phyloP scores from a whole-genome alignment of 1,140 invertebrate genomes.

The Aphelinus atriplicis region DNA sequence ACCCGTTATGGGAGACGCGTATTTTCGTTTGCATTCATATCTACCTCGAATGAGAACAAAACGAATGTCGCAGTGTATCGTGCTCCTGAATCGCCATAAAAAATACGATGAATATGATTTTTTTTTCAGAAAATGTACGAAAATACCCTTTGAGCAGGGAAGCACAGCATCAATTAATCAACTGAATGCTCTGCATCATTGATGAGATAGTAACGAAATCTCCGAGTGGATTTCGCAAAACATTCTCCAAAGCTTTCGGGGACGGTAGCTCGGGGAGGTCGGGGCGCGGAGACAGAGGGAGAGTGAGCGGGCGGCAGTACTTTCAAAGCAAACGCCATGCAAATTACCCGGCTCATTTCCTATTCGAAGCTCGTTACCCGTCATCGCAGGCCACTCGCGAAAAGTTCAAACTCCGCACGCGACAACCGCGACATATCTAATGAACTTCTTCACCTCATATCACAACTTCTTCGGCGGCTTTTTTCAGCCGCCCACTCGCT shows the following conservation, averaged over 20 bases:
- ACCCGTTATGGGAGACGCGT: too few relatives aligned
- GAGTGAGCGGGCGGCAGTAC: conserved; percentile 32
- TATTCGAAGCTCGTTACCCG: conserved; percentile 50
- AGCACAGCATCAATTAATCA: neutral
- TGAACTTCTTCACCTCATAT: conserved; percentile 27
- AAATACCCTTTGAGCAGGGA: neutral
- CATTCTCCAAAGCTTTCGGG: neutral
- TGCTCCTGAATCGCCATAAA: neutral
- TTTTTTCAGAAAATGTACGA: too few relatives aligned
- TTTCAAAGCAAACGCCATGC: conserved; percentile 47
- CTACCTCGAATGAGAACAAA: too few relatives aligned
- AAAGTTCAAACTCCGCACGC: conserved; percentile 35
- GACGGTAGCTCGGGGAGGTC: neutral
- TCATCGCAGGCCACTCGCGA: conserved; percentile 24
- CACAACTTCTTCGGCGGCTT: neutral
- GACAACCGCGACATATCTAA: conserved; percentile 35
- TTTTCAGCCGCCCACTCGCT: neutral
- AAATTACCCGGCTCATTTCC: conserved; percentile 51
- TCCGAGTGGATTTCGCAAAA: neutral
- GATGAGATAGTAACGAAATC: conserved; percentile 1
- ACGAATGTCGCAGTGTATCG: neutral
- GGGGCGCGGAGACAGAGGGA: neutral
- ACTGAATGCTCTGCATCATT: neutral
- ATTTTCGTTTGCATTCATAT: too few relatives aligned
- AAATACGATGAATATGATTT: too few relatives aligned